phyloP scores from a whole-genome alignment of 2,888 invertebrate genomes.

The Hydriomena furcata region DNA sequence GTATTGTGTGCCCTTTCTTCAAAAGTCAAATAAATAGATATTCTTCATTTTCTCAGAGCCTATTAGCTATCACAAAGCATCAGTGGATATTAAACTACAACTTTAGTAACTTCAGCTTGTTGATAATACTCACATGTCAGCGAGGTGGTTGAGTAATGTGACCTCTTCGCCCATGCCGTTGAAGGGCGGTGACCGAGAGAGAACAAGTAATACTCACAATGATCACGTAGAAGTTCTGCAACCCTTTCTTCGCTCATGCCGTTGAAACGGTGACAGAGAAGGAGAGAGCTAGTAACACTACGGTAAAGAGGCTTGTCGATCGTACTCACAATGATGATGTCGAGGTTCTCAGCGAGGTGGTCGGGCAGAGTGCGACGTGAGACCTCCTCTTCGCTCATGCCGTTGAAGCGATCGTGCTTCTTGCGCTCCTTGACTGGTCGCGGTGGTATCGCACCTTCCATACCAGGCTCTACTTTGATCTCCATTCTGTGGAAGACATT shows the following conservation, averaged over 20 bases:
- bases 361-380: slow-evolving; percentile 96
- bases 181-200: too few species aligned
- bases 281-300: too few species aligned
- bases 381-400: slow-evolving; percentile 98
- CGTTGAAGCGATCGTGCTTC: slow-evolving; percentile 97
- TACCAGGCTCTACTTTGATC: slow-evolving; percentile 76
- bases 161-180: too few species aligned
- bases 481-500: slow-evolving; percentile 68
- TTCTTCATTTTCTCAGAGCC: too few species aligned
- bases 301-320: slow-evolving; percentile 51
- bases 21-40: too few species aligned
- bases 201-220: slow-evolving; percentile 99
- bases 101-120: too few species aligned
- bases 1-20: too few species aligned
- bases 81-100: too few species aligned
- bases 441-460: slow-evolving; percentile 80
- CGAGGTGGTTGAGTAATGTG: too few species aligned
- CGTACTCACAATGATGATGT: slow-evolving; percentile 98
- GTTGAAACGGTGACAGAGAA: too few species aligned
- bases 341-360: slow-evolving; percentile 95
- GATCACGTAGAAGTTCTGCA: slow-evolving; percentile 97
- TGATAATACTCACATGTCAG: too few species aligned
- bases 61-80: too few species aligned
- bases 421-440: slow-evolving; percentile 92
- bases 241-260: slow-evolving; percentile 99